Evolutionary conservation across 2,797 vertebrate species (phyloP), one percentile per base, ranked within the genome.

Genomic region (Sphenopsis melanotis): DNA sequence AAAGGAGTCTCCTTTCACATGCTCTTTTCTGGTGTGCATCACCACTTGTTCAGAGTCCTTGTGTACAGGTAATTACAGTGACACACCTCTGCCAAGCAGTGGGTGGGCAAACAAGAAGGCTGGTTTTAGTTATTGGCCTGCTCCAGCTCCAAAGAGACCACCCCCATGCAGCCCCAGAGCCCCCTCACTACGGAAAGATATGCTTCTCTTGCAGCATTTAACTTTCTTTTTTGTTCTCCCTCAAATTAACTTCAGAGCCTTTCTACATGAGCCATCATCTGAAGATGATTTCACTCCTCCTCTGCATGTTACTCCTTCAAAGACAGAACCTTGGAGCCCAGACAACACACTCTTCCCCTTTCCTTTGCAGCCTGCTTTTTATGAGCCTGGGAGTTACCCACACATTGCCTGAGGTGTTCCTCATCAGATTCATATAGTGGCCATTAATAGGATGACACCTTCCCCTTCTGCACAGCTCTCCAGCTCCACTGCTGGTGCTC

Each of bases 11-110:
- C 46, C 39, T 20, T 27, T 24, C 0, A 3, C 2, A 7, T 9
- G 21, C 10, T n/a, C 3, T 69, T 76, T 41, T 39, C 61, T 91
- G 57, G 24, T 5, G 1, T 29, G 34, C 68, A 56, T 70, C 32
- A 65, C 15, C 21, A 74, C 30, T 20, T 0, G 0, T 12, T 26
- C 41, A 46, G 37, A 49, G 56, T 41, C 30, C 44, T 76, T 6
- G 0, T 15, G n/a, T 21, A 49, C 57, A 71, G 39, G 23, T 42
- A 50, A 61, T n/a, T 46, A 56, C 59, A 47, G 24, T 15, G 55
- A 69, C 17, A 18, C 16, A n/a, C 34, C 55, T 26, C 72, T 77
- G 41, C 41, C 47, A 55, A 61, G 30, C 34, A 61, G 30, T 47
- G 26, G 47, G 7, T 61, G 30, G 47, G 55, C 34, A 77, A 69